Base-by-base conservation (phyloP, 2,797 vertebrate genomes). In the Borostomias antarcticus region DNA sequence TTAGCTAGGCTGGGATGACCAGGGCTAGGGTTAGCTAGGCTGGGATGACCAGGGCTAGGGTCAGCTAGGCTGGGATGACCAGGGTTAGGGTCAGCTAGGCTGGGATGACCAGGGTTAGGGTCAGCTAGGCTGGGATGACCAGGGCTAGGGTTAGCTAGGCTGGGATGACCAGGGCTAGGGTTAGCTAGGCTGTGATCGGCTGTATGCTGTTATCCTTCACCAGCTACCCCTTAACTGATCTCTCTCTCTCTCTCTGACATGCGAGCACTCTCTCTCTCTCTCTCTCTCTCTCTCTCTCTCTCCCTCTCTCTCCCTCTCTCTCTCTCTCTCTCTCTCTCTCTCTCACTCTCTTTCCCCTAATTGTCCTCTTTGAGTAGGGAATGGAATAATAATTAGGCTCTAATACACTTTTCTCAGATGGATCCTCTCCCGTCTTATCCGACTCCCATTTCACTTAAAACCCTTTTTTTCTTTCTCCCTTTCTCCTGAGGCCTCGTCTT, bases 321-420 rank as follows among this genome's bases (percentile, higher is more conserved):
- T 43, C 56, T 37, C 28, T 66, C 64, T 52, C 37, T 35, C n/a
- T 58, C 43, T 57, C 29, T 10, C 23, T 25, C 9, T 23, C 40
- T 32, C n/a, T 13, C 17, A 7, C 77, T 89, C 40, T 32, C 5
- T 5, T 15, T 51, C 70, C 52, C 45, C 77, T 90, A 90, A 91
- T 90, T 89, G 85, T 84, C 79, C 83, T 86, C 82, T 86, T 86
- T 85, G 80, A 87, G 82, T 72, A 66, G 75, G 80, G 81, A 84
- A 88, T 86, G 80, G 82, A 91, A 88, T 86, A 84, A 85, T 89
- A 90, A 92, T 92, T 90, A 90, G 83, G 80, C 86, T 88, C 82
- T 89, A 90, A 91, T 91, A 87, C 84, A 85, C 80, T 90, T 89
- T 56, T 61, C 82, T 85, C 63, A 80, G 80, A 86, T 82, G 76